Base-by-base conservation (phyloP, 1,140 invertebrate species). In the Macrostomum lignano region DNA sequence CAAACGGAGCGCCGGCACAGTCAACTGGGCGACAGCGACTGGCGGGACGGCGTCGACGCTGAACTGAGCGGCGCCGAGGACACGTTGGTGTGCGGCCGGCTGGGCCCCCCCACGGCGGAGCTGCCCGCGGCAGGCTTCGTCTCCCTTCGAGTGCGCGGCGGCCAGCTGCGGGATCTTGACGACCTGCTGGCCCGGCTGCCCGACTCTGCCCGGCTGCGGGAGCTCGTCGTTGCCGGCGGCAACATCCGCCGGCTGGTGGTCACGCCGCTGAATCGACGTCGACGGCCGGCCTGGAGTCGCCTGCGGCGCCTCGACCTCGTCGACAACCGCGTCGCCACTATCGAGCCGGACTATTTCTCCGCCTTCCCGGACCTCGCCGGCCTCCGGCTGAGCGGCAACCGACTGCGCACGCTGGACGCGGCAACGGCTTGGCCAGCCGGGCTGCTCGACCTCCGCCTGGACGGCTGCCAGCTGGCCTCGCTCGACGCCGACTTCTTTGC, bases 271-370 rank as follows among this genome's bases (percentile, higher is more conserved):
- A n/a, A n/a, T n/a, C n/a, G n/a, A n/a, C n/a, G n/a, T n/a, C n/a
- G n/a, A n/a, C n/a, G n/a, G n/a, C n/a, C n/a, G n/a, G n/a, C n/a
- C n/a, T n/a, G n/a, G n/a, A n/a, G n/a, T n/a, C n/a, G n/a, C n/a
- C n/a, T n/a, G n/a, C n/a, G 17, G n/a, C 19, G 31, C 6, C 36
- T 40, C 26, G 37, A 37, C 24, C 29, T 40, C 21, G 38, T 37
- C 7, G 36, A 32, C 23, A 40, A 40, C 17, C 23, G 19, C 3
- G 13, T 40, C 13, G 17, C 11, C 9, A 9, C 7, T 6, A 17
- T 40, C 10, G 9, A 35, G 3, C 9, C 13, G 1, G 34, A 36
- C 2, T 19, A 21, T 1, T 37, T 41, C 40, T 7, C 20, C 15
- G 36, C 24, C 28, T 30, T 25, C 24, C n/a, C 21, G n/a, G 33